Evolutionary conservation across 2,113 vertebrate species (phyloP), one percentile per base, ranked within the genome.

Genomic region (Dipodomys ordii): DNA sequence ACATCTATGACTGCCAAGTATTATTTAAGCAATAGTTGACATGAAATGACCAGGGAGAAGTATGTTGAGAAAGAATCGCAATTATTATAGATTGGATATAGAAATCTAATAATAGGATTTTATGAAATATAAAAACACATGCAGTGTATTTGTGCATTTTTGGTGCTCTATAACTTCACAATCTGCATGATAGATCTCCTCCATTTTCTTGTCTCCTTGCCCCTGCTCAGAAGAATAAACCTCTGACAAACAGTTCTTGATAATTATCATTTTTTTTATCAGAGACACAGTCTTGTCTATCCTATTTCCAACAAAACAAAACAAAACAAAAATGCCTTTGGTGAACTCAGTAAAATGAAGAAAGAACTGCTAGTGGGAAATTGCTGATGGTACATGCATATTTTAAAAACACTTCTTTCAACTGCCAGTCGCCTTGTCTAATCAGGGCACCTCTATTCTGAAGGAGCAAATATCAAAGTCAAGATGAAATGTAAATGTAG

Each of bases 381-480:
- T 87, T 46, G 53, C 5, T 32, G 92, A 87, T 74, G 15, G 91
- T 88, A 44, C 10, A 32, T 67, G 72, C 25, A 20, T 82, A 92
- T 92, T 94, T 95, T 93, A 62, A 85, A 94, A 85, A 74, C 25
- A 73, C 92, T 93, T 95, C 35, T 97, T 97, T 93, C 46, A 91
- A 77, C 30, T 87, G 82, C 7, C 69, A 92, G 82, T 96, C 35
- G 16, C 65, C 95, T 97, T 90, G 68, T 94, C 83, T 96, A 92
- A 93, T 92, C 49, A 91, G 82, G 92, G 62, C 10, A 92, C 95
- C 68, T 97, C 94, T 94, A 81, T 93, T 95, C 95, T 92, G 90
- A 93, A 96, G 90, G 65, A 97, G 88, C 76, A 96, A 95, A 95
- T 92, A 95, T 97, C 96, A 95, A 95, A 97, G 87, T 95, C 88